phyloP scores from a whole-genome alignment of 1,140 invertebrate species.

The Helicorthomorpha holstii region DNA sequence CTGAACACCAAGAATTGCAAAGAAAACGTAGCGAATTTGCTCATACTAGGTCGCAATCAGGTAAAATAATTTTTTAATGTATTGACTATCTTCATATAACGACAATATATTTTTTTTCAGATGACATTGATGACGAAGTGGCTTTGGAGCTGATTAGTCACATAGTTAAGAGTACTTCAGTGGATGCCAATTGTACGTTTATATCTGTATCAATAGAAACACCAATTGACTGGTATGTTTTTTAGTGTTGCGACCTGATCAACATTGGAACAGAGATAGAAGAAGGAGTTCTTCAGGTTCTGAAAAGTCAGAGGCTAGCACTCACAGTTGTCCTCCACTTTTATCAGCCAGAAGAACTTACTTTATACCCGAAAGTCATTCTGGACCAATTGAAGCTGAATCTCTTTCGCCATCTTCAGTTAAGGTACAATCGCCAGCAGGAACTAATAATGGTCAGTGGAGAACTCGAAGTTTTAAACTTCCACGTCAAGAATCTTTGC shows the following conservation, averaged over 20 bases:
- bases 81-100: neutral
- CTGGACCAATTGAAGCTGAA: too few species aligned
- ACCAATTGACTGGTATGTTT: neutral
- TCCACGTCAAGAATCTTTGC: too few species aligned
- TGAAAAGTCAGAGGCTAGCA: neutral
- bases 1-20: neutral
- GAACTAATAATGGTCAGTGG: too few species aligned
- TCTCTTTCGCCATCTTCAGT: too few species aligned
- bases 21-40: neutral
- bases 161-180: slow-evolving; percentile 4
- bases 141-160: neutral
- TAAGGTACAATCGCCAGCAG: too few species aligned
- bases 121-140: neutral
- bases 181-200: slow-evolving; percentile 3
- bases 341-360: neutral
- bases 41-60: neutral
- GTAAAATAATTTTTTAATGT: neutral
- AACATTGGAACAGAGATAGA: neutral
- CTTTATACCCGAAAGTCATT: neutral
- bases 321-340: neutral
- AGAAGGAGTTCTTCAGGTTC: slow-evolving; percentile 6
- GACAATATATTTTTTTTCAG: neutral
- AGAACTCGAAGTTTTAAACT: too few species aligned
- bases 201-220: neutral
- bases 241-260: neutral